Evolutionary conservation across 1,140 invertebrate species (phyloP), one percentile per base, ranked within the genome.

Genomic region (Heliconius eleuchia): DNA sequence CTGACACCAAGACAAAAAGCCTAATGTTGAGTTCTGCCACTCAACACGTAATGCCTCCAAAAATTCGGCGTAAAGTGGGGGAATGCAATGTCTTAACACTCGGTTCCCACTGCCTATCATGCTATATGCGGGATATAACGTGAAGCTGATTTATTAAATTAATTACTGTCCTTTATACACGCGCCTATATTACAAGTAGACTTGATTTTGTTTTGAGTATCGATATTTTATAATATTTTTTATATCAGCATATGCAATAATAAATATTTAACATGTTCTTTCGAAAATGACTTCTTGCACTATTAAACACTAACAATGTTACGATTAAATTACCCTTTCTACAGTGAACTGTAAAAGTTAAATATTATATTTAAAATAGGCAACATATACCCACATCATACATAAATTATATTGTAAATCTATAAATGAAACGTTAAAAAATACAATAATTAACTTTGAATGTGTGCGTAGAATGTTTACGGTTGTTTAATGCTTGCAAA

Each of bases 401-500:
- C 11, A 66, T 4, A 66, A n/a, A 66, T 66, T 30, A 66, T 27
- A 27, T 66, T 27, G 60, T 66, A 30, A 66, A 66, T 66, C 27
- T 66, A 13, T 16, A 30, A 39, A 23, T 72, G 71, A 72, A 60
- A 66, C 27, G 27, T 30, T 66, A 9, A 30, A 66, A 37, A 66
- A 6, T 27, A 23, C 27, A 66, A 66, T 66, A 66, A 27, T 66
- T 30, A 66, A 27, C 60, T 27, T 30, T 30, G 11, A 66, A 30
- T 66, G 23, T 66, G 60, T 66, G 60, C 9, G 60, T 27, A 16
- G 60, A 46, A 72, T 39, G 34, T 72, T 72, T 60, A 23, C n/a
- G 23, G 57, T 60, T 60, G 57, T 23, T 60, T 23, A 60, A 60
- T 71, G 71, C 34, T 37, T 72, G 71, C 71, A 72, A 30, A 66